Evolutionary conservation across 1,140 invertebrate species (phyloP), one percentile per base, ranked within the genome.

Genomic region (Drosophila setifemur): DNA sequence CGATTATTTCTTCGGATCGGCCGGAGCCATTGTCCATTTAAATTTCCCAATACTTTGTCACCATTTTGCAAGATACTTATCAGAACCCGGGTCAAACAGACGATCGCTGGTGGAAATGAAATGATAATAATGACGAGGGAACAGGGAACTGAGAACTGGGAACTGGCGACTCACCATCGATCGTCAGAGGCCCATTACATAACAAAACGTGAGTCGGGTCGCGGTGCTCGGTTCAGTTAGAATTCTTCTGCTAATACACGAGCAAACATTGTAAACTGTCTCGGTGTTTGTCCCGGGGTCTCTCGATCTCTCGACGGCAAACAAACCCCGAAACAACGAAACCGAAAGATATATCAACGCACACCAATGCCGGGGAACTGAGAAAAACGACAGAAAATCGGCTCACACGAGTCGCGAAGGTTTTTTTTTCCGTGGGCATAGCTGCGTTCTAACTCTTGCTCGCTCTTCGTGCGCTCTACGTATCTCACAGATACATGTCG

Each of bases 401-500:
- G 40, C 48, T 31, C 12, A 60, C 37, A 25, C 4, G 49, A 61
- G 31, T 37, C 31, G 14, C 33, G 31, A 71, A 73, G 42, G 43
- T 44, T 40, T 54, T 18, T 21, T 52, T 33, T 48, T 47, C 35
- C 47, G 12, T 35, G 31, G 31, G 3, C 31, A 12, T 35, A 35
- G 16, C 18, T 42, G 19, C 11, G 42, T 40, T 42, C 16, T 14
- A 33, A 31, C 40, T 48, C 37, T 66, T 23, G 28, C 18, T 47
- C 44, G 47, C 39, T 70, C 48, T 45, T 42, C 28, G 42, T 16
- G 33, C 31, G 50, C 33, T 29, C 67, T 44, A 19, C 16, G 67
- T 74, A 73, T 73, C 73, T 64, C 47, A 49, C 42, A 58, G 73
- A 75, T 75, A 75, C 72, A 63, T 16, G 23, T 50, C 28, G 16